These are phyloP conservation scores for Crocodylus rhombifer DNA, from an alignment of 2,797 vertebrate genomes.

Conservation along the genomic window DNA sequence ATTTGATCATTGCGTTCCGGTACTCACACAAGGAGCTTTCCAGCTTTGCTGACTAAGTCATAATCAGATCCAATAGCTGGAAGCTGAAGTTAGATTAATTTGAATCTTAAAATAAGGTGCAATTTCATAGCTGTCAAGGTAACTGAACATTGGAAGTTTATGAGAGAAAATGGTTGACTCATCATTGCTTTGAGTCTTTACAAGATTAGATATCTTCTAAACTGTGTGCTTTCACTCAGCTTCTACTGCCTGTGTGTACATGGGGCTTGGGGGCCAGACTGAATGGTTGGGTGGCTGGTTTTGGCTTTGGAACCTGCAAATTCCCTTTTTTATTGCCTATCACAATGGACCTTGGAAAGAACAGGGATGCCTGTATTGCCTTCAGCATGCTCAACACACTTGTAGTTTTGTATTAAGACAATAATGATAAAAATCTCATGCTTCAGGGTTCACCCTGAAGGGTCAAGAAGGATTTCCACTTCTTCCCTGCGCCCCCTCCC, in stretches of 20 bases:
- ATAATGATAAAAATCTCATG: background rate
- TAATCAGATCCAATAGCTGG: background rate
- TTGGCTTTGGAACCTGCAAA: background rate
- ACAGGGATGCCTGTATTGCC: background rate
- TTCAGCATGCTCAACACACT: background rate
- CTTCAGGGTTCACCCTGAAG: background rate
- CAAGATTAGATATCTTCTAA: background rate
- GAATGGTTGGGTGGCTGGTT: background rate
- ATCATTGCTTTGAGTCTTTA: background rate
- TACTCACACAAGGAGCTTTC: background rate
- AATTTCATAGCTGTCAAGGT: background rate
- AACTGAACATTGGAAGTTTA: background rate
- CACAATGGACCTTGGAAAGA: too few relatives aligned
- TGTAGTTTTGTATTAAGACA: background rate
- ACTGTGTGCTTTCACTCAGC: background rate
- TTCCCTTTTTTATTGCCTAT: background rate
- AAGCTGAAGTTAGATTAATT: background rate
- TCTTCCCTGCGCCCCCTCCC: background rate
- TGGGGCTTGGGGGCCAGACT: background rate
- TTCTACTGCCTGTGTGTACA: rapidly evolving
- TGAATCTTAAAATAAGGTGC: background rate
- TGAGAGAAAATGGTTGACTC: background rate
- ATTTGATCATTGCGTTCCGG: background rate
- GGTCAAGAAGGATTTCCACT: background rate
- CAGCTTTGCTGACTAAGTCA: background rate